Percentiles rank a stretch among this genome's conserved stretches.
phyloP scores from a whole-genome alignment of 1,140 invertebrate species.

The Lasioglossum baleicum region DNA sequence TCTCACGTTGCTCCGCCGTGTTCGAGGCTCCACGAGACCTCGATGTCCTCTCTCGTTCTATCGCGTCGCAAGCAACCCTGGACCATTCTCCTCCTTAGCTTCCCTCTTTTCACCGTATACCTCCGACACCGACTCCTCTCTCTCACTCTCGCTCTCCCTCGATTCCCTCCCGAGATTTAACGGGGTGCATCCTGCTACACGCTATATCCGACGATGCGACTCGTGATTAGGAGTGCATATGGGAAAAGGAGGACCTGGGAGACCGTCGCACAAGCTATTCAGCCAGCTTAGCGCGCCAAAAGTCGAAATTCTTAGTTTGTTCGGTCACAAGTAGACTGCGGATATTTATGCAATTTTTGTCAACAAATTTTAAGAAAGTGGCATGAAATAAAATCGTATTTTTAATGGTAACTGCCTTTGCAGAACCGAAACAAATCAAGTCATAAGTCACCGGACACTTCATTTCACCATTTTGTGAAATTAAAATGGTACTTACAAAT shows the following conservation, averaged over 20 bases:
- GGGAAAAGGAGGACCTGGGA: constrained; percentile 26
- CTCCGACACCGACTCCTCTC: constrained; percentile 21
- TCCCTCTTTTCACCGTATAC: constrained; percentile 38
- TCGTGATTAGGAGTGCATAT: constrained; percentile 42
- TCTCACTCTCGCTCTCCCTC: constrained; percentile 32
- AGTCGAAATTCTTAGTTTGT: too few relatives aligned
- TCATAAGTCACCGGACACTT: too few relatives aligned
- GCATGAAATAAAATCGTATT: too few relatives aligned
- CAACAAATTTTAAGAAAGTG: too few relatives aligned
- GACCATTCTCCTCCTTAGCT: constrained; percentile 54
- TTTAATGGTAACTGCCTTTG: too few relatives aligned
- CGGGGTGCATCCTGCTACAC: constrained; percentile 50
- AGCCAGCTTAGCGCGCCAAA: too few relatives aligned
- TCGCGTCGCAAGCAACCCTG: constrained; percentile 43
- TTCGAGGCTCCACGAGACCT: constrained; percentile 10
- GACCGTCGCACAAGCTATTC: neutral
- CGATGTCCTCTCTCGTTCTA: constrained; percentile 43
- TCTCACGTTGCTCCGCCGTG: constrained; percentile 36
- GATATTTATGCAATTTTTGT: too few relatives aligned
- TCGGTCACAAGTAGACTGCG: too few relatives aligned
- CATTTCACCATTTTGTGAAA: too few relatives aligned
- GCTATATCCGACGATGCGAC: constrained; percentile 38
- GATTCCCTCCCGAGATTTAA: constrained; percentile 52
- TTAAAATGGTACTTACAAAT: too few relatives aligned
- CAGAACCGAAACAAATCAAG: too few relatives aligned